These are phyloP conservation scores for Corbicula japonica DNA, from an alignment of 2,888 invertebrate species.

Conservation along the genomic window DNA sequence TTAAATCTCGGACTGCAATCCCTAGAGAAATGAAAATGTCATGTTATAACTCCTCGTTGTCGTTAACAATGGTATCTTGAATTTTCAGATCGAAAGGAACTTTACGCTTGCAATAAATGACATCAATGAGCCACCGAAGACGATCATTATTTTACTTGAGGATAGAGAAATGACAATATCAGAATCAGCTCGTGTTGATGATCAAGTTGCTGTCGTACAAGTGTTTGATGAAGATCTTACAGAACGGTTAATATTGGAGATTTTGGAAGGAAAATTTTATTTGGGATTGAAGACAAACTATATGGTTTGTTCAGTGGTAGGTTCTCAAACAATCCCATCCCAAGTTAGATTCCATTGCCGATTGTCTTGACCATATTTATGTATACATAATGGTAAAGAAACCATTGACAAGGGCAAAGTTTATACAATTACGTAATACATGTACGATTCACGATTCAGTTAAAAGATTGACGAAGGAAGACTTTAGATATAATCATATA, in stretches of 20 bases:
- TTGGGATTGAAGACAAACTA: slow-evolving; percentile 53
- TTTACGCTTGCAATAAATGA: slow-evolving; percentile 68
- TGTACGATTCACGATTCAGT: neutral
- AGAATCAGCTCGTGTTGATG: slow-evolving; percentile 55
- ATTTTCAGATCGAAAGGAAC: slow-evolving; percentile 58
- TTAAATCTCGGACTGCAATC: no score
- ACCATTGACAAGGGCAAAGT: no score
- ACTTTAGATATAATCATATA: no score
- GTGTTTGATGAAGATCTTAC: slow-evolving; percentile 64
- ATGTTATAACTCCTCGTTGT: neutral
- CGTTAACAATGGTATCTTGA: neutral
- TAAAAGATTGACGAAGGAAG: no score
- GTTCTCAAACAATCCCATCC: neutral
- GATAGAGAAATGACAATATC: slow-evolving; percentile 53
- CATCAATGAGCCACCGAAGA: slow-evolving; percentile 69
- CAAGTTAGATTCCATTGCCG: neutral
- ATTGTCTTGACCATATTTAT: neutral
- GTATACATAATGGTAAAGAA: neutral
- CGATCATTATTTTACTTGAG: slow-evolving; percentile 32
- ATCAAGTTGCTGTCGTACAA: slow-evolving; percentile 52
- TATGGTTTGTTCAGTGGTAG: slow-evolving; percentile 15
- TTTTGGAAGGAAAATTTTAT: slow-evolving; percentile 14
- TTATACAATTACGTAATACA: neutral
- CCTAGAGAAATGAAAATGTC: neutral
- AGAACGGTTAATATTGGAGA: slow-evolving; percentile 57